Percentiles rank a stretch among this genome's conserved stretches.
Evolutionary conservation across 2,888 invertebrate species (phyloP).

Genomic region (Agrotis puta): DNA sequence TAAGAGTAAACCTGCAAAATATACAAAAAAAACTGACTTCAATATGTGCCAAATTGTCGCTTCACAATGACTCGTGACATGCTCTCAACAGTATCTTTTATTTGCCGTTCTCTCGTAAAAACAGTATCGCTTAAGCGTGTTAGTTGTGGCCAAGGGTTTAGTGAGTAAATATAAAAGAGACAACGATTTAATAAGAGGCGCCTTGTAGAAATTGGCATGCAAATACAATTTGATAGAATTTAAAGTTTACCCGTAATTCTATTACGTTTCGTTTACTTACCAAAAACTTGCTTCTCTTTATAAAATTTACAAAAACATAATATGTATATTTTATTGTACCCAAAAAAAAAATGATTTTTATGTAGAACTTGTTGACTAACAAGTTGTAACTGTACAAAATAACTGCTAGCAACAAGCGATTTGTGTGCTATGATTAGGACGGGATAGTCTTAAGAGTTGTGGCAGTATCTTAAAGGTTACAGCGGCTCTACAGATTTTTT

Average conservation of each 20-base stretch:
- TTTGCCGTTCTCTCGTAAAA: not conserved
- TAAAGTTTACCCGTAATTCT: not conserved
- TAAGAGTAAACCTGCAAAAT: no score
- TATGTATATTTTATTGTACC: no score
- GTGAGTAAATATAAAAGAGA: not conserved
- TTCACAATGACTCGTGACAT: not conserved
- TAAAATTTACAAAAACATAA: no score
- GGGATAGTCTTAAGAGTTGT: no score
- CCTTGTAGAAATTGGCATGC: not conserved
- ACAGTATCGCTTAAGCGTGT: not conserved
- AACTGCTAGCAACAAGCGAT: not conserved
- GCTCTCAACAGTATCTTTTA: no score
- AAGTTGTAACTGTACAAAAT: not conserved
- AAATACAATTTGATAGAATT: slow-evolving; percentile 3
- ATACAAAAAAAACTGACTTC: no score
- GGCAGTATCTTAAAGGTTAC: no score
- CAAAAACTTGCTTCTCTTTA: not conserved
- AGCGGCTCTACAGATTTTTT: no score
- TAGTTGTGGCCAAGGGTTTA: not conserved
- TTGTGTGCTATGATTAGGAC: not conserved
- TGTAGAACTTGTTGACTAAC: not conserved
- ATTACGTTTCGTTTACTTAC: not conserved
- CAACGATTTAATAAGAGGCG: not conserved
- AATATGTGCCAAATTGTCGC: not conserved
- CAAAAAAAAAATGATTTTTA: no score